Conservation (phyloP, 2,113 vertebrate genomes). For the Rhinoderma darwinii region DNA sequence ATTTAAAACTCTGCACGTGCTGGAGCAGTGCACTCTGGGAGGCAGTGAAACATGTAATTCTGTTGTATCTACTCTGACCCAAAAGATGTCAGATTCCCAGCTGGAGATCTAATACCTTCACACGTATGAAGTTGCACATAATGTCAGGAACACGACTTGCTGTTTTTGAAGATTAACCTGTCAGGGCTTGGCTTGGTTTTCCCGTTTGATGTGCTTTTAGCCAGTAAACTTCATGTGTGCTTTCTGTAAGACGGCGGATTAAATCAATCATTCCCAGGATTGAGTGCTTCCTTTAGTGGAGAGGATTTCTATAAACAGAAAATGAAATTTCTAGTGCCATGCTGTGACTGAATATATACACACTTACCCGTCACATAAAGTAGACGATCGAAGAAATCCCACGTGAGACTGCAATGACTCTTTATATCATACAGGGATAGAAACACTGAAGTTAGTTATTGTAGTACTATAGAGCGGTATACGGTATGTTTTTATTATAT, state of each 20-base stretch:
- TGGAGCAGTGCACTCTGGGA: neutral
- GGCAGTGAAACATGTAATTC: neutral
- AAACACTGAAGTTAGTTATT: neutral
- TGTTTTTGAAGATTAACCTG: conserved; percentile 54
- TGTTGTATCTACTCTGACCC: neutral
- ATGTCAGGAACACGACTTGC: conserved; percentile 29
- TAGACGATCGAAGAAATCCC: neutral
- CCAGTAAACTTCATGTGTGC: conserved; percentile 49
- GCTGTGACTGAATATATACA: conserved; percentile 24
- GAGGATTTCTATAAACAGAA: conserved; percentile 43
- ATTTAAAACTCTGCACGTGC: neutral
- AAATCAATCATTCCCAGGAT: conserved; percentile 41
- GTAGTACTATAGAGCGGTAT: no score
- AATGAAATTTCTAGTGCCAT: conserved; percentile 31
- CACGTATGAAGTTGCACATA: conserved; percentile 26
- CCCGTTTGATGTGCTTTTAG: conserved; percentile 51
- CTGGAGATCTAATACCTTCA: conserved; percentile 20
- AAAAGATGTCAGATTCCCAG: conserved; percentile 8
- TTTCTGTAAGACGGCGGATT: conserved; percentile 46
- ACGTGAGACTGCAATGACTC: neutral
- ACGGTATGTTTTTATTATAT: no score
- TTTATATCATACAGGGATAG: neutral
- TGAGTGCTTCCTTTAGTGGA: conserved; percentile 35
- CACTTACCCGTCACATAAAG: conserved; percentile 10
- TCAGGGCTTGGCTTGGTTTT: conserved; percentile 49